Evolutionary conservation across 2,797 vertebrate genomes (phyloP), one percentile per base, ranked within the genome.

Genomic region (Uromys caudimaculatus): DNA sequence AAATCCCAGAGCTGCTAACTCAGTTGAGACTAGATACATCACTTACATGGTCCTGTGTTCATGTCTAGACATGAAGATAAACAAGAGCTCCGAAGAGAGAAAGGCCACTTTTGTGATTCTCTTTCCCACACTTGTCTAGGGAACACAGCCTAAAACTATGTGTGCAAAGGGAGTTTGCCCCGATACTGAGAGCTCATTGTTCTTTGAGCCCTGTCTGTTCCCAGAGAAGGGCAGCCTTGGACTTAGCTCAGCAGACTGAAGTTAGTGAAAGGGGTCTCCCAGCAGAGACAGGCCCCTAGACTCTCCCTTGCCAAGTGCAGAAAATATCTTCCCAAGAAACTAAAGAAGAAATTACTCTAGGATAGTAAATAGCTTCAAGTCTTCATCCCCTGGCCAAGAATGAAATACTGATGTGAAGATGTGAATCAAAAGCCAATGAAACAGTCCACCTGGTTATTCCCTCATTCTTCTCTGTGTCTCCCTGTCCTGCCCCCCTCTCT

Each of bases 321-420:
- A 86, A 62, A 35, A 77, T 60, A 38, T 5, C 32, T 87, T 58
- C 73, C 21, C 17, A 77, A 71, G 67, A 17, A 67, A n/a, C 4
- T 4, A 56, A n/a, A 79, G 83, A 67, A 73, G 75, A 95, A 93
- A 91, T 91, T 56, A n/a, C 38, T 91, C 21, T 24, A 89, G 47
- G 52, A 21, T 23, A 24, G 29, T 82, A 86, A 92, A 44, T n/a
- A 71, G 14, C 29, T 52, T 83, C 76, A n/a, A 90, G 81, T n/a
- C 64, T 7, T 1, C 35, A 58, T 32, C 0, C 54, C 23, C 38
- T 47, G 84, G 82, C 75, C 38, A 62, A 79, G 47, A 89, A 95
- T 60, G 58, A 93, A 89, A 54, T 21, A 67, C 23, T 14, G 44
- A 82, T 38, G 16, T 67, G 47, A 79, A 54, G 35, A 90, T 35